phyloP scores from a whole-genome alignment of 1,140 invertebrate species.

The Heliconius hermathena region DNA sequence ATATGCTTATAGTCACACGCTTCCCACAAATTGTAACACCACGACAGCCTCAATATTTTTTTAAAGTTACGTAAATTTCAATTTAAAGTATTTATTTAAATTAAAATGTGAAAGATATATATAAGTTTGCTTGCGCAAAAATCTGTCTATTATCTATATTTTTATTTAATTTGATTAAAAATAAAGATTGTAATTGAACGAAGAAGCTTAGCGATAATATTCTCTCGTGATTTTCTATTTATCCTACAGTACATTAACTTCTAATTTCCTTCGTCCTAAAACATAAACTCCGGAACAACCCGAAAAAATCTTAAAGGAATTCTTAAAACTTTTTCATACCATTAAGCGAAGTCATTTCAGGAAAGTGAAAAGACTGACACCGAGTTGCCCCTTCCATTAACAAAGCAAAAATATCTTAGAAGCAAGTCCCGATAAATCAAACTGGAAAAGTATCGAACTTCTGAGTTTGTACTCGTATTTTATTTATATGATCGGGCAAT shows the following conservation, averaged over 20 bases:
- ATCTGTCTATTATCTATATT: too few relatives aligned
- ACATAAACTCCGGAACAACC: slow-evolving; percentile 44
- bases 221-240: slow-evolving; percentile 28
- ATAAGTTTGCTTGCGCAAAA: too few relatives aligned
- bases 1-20: too few relatives aligned
- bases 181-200: neutral
- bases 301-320: slow-evolving; percentile 42
- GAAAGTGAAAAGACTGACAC: slow-evolving; percentile 61
- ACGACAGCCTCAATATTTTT: too few relatives aligned
- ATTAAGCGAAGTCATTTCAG: slow-evolving; percentile 60
- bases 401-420: slow-evolving; percentile 59
- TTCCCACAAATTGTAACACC: too few relatives aligned
- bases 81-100: too few relatives aligned
- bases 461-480: slow-evolving; percentile 10
- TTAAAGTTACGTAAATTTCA: too few relatives aligned
- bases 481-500: neutral
- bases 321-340: slow-evolving; percentile 60
- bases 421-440: slow-evolving; percentile 61
- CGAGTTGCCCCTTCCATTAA: slow-evolving; percentile 66
- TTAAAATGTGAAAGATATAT: too few relatives aligned
- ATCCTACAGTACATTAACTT: slow-evolving; percentile 45
- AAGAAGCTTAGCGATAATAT: neutral
- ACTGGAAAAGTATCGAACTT: slow-evolving; percentile 44
- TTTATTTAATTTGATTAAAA: too few relatives aligned
- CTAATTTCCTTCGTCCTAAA: slow-evolving; percentile 38